Evolutionary conservation across 2,888 invertebrate species (phyloP).

Genomic region (Eurytoma adleriae): DNA sequence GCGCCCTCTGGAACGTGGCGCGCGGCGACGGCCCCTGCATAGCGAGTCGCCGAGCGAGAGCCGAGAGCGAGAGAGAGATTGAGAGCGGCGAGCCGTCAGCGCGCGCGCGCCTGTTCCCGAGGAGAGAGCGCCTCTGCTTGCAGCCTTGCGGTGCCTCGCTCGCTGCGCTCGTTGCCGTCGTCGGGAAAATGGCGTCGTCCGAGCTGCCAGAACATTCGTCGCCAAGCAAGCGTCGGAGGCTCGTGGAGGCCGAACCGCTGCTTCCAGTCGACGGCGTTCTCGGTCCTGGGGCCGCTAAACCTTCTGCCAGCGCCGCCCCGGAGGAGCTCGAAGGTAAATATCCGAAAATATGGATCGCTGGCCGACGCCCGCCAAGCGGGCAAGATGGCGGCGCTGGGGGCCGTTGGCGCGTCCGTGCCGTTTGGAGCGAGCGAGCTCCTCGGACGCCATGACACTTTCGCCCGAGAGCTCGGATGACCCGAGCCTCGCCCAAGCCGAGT

Average conservation of each 20-base stretch:
- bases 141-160: slow-evolving; percentile 26
- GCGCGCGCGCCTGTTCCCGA: slow-evolving; percentile 17
- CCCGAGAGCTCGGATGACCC: neutral
- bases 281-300: slow-evolving; percentile 49
- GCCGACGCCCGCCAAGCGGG: slow-evolving; percentile 52
- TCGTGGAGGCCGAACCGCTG: neutral
- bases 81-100: slow-evolving; percentile 5
- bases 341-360: slow-evolving; percentile 66
- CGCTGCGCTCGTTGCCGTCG: slow-evolving; percentile 59
- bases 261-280: slow-evolving; percentile 52
- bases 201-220: slow-evolving; percentile 75
- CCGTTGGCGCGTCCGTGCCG: slow-evolving; percentile 59
- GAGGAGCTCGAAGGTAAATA: slow-evolving; percentile 73
- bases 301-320: slow-evolving; percentile 64
- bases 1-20: neutral
- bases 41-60: slow-evolving; percentile 9
- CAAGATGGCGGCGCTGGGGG: slow-evolving; percentile 71
- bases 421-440: slow-evolving; percentile 37
- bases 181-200: slow-evolving; percentile 75
- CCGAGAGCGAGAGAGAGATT: neutral
- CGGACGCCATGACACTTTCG: slow-evolving; percentile 69
- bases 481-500: neutral
- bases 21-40: neutral
- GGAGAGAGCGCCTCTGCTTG: slow-evolving; percentile 30
- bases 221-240: slow-evolving; percentile 48